Percentiles rank a stretch among this genome's conserved stretches.
Evolutionary conservation across 2,888 invertebrate genomes (phyloP).

Genomic region (Byasa hedistus): DNA sequence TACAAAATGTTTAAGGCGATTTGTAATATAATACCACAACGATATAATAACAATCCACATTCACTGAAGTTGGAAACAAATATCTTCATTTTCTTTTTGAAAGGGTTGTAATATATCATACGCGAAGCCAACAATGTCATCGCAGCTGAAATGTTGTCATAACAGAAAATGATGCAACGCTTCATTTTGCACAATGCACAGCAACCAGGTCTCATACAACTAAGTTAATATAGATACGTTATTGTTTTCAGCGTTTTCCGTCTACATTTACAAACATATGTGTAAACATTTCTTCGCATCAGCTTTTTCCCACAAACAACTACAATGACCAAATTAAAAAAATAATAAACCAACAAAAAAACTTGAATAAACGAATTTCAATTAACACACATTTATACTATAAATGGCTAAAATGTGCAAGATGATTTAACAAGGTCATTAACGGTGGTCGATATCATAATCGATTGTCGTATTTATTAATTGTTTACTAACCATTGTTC

Average conservation of each 20-base stretch:
- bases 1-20: too few species aligned
- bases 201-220: neutral
- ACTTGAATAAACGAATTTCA: too few species aligned
- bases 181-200: neutral
- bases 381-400: too few species aligned
- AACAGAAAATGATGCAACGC: neutral
- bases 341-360: neutral
- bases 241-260: neutral
- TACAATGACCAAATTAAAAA: neutral
- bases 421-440: neutral
- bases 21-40: too few species aligned
- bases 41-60: too few species aligned
- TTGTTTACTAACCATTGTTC: conserved; percentile 89
- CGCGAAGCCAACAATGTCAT: neutral
- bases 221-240: neutral
- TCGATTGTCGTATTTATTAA: conserved; percentile 19
- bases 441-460: conserved; percentile 9
- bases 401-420: too few species aligned
- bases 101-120: neutral
- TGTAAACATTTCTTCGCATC: neutral
- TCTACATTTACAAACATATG: neutral
- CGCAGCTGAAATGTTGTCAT: neutral
- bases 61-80: too few species aligned
- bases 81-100: neutral
- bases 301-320: neutral